Evolutionary conservation across 1,140 invertebrate genomes (phyloP).

Genomic region (Bombus soroeensis): DNA sequence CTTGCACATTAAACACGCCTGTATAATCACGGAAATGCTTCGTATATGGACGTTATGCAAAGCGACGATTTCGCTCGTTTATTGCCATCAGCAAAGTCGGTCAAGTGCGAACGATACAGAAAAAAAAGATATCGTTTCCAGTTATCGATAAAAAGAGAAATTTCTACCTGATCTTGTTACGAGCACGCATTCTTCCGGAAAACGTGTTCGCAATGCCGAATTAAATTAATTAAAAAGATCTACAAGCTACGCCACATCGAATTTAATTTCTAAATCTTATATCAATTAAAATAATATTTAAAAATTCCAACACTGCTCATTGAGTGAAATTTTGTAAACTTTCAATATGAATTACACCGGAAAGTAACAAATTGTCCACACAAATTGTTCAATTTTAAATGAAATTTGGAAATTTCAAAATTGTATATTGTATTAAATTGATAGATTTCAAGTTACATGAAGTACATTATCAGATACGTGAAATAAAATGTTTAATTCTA

Average conservation of each 20-base stretch:
- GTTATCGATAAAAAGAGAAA: not conserved
- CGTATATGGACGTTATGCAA: slow-evolving; percentile 26
- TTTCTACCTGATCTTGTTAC: not conserved
- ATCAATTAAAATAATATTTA: too few species aligned
- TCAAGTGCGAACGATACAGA: slow-evolving; percentile 11
- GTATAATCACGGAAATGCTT: not conserved
- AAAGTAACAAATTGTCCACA: too few species aligned
- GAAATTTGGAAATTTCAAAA: too few species aligned
- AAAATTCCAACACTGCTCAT: rapidly evolving
- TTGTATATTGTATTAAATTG: too few species aligned
- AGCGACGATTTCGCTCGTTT: slow-evolving; percentile 31
- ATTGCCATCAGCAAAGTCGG: slow-evolving; percentile 14
- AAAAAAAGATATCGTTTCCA: not conserved
- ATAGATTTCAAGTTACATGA: too few species aligned
- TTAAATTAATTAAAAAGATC: not conserved
- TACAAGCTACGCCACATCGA: too few species aligned
- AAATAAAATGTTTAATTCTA: too few species aligned
- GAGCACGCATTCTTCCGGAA: not conserved
- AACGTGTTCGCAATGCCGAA: not conserved
- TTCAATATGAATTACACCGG: too few species aligned
- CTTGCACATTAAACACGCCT: slow-evolving; percentile 7
- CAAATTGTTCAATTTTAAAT: too few species aligned
- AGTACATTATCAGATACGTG: too few species aligned
- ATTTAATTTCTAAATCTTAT: too few species aligned
- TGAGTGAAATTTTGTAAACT: too few species aligned